Base-by-base conservation (phyloP, 2,113 vertebrate genomes). In the Salvator merianae region DNA sequence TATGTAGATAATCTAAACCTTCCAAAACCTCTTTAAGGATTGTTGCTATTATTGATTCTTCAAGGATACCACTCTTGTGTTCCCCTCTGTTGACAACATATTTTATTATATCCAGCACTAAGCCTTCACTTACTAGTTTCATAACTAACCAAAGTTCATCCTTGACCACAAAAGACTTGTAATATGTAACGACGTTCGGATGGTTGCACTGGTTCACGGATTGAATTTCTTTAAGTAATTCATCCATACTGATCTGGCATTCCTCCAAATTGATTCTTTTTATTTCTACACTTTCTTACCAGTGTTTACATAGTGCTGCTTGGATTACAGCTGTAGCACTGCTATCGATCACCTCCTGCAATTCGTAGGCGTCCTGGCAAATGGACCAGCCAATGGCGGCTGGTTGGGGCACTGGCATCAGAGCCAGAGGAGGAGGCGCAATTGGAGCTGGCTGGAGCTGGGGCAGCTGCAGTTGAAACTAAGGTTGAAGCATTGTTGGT, bases 231-330 rank as follows among this genome's bases (percentile, higher is more conserved):
- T 99, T 99, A 95, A 99, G 95, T 82, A 99, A 95, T 91, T 99
- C 99, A 79, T 99, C 99, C 99, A 99, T 99, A 96, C 98, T 99
- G 92, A 98, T 99, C 94, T 99, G 98, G 96, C 99, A 99, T 96
- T 99, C 99, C 95, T 99, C 99, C 96, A 99, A 93, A 96, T 99
- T 99, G 96, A 99, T 99, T 93, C 98, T 97, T 95, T 99, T 99
- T 95, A 99, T 99, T 93, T 98, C 99, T 87, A 99, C 99, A 0
- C 98, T 97, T 93, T 99, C 99, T 94, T 98, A 97, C 94, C 98
- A 96, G 91, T 98, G 98, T 95, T 97, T 97, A 93, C 98, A 99
- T 30, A 99, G 96, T 0, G 99, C 99, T 47, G 99, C 98, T 96
- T 99, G 99, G 73, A 99, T 98, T 91, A 99, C 98, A 30, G 99